Percentiles rank a stretch among this genome's conserved stretches.
Evolutionary conservation across 92 coral and sea anemone genomes (phyloP).

Genomic region (Epizoanthus ramosus): DNA sequence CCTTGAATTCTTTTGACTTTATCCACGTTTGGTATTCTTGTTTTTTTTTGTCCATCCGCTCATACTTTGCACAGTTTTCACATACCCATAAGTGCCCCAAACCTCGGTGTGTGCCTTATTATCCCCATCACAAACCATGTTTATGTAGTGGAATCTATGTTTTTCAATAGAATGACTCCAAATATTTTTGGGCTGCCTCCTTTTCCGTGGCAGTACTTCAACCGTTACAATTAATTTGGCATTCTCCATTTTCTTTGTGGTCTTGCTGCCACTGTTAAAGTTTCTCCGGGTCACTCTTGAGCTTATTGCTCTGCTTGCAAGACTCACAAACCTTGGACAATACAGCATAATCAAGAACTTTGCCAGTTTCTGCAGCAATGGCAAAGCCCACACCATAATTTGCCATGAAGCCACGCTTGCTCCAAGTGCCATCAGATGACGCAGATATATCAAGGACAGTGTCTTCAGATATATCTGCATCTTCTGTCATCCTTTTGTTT

Average conservation of each 20-base stretch:
- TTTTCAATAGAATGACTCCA: neutral
- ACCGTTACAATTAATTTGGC: neutral
- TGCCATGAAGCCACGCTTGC: conserved; percentile 56
- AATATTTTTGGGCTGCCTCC: neutral
- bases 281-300: conserved; percentile 10
- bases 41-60: conserved; percentile 36
- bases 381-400: conserved; percentile 60
- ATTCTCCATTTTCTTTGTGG: conserved; percentile 14
- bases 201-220: conserved; percentile 4
- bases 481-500: conserved; percentile 1
- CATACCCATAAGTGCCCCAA: conserved; percentile 41
- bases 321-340: conserved; percentile 43
- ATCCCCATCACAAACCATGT: neutral
- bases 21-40: conserved; percentile 37
- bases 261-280: conserved; percentile 9
- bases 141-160: too few species aligned
- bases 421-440: conserved; percentile 53
- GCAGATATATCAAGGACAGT: conserved; percentile 38
- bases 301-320: conserved; percentile 43
- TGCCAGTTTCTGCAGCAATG: conserved; percentile 58
- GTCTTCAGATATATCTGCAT: conserved; percentile 27
- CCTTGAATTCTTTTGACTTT: conserved; percentile 2
- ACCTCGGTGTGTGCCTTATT: conserved; percentile 35
- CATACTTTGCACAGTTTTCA: conserved; percentile 32
- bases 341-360: conserved; percentile 56